Evolutionary conservation across 2,888 invertebrate genomes (phyloP).

Genomic region (Eupithecia pulchellata): DNA sequence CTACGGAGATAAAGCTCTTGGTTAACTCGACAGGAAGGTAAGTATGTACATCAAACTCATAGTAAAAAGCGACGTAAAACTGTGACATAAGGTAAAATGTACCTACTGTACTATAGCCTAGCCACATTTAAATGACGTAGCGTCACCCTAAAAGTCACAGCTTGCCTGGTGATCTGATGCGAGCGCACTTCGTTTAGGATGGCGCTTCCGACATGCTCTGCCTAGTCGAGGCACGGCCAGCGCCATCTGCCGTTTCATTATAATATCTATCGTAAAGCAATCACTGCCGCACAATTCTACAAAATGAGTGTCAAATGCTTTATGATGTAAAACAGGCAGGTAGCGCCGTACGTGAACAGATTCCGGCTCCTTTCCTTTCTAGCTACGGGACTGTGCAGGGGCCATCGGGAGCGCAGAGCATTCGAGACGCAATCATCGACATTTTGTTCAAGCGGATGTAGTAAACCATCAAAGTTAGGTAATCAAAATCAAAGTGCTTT

Average conservation of each 20-base stretch:
- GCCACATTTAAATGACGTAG: constrained; percentile 60
- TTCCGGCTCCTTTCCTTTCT: constrained; percentile 48
- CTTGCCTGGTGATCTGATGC: constrained; percentile 8
- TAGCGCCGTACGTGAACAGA: constrained; percentile 68
- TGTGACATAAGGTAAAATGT: constrained; percentile 58
- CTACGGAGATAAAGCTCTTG: neutral
- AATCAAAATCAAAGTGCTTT: too few species aligned
- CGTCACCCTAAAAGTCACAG: constrained; percentile 71
- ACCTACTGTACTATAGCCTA: constrained; percentile 54
- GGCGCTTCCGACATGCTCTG: constrained; percentile 70
- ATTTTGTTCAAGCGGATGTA: neutral
- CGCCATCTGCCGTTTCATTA: constrained; percentile 74
- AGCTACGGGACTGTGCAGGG: constrained; percentile 52
- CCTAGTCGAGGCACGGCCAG: constrained; percentile 74
- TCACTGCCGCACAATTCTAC: constrained; percentile 72
- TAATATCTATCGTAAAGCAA: constrained; percentile 55
- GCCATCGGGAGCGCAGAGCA: constrained; percentile 57
- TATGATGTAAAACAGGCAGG: constrained; percentile 55
- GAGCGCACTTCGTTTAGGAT: constrained; percentile 72
- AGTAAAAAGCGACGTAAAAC: constrained; percentile 52
- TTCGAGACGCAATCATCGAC: constrained; percentile 60
- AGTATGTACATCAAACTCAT: constrained; percentile 40
- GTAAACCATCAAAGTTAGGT: too few species aligned
- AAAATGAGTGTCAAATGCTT: constrained; percentile 25
- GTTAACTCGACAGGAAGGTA: constrained; percentile 56